A percentile compares a stretch with the other conserved stretches of the same genome.
phyloP scores from a whole-genome alignment of 2,888 invertebrate genomes.

The Vanessa cardui region DNA sequence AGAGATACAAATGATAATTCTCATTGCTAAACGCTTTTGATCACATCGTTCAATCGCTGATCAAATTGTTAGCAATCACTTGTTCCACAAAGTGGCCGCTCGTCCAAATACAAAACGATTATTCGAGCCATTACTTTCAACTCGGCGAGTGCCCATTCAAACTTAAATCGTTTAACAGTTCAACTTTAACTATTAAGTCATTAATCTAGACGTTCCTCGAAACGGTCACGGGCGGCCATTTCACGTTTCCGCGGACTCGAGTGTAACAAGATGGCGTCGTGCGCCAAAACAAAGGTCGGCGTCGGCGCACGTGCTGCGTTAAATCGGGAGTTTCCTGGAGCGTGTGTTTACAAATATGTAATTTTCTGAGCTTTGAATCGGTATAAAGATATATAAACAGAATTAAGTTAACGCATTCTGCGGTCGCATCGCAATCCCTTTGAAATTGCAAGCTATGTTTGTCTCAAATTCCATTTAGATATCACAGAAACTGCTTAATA shows the following conservation, averaged over 20 bases:
- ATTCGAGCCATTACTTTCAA: slow-evolving; percentile 66
- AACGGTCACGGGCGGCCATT: slow-evolving; percentile 54
- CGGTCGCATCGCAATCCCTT: slow-evolving; percentile 44
- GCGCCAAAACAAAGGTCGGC: slow-evolving; percentile 47
- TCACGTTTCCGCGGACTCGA: slow-evolving; percentile 46
- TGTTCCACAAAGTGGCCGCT: slow-evolving; percentile 33
- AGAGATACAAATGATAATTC: slow-evolving; percentile 39
- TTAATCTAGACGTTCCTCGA: slow-evolving; percentile 64
- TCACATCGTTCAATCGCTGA: slow-evolving; percentile 30
- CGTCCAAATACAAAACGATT: slow-evolving; percentile 54
- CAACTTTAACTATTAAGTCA: slow-evolving; percentile 74
- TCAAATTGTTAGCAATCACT: slow-evolving; percentile 30
- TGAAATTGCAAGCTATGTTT: slow-evolving; percentile 42
- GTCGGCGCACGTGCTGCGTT: slow-evolving; percentile 56
- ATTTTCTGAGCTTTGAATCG: slow-evolving; percentile 55
- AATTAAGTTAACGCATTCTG: slow-evolving; percentile 50
- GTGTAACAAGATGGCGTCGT: slow-evolving; percentile 53
- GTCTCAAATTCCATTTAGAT: background rate
- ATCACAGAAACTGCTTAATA: background rate
- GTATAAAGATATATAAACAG: slow-evolving; percentile 50
- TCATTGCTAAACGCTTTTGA: slow-evolving; percentile 26
- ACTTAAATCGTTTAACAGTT: slow-evolving; percentile 64
- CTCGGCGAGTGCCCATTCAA: slow-evolving; percentile 53
- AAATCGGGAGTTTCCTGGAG: slow-evolving; percentile 56
- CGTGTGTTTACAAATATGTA: slow-evolving; percentile 62